Base-by-base conservation (phyloP, 2,797 vertebrate species). In the Mycteria americana region DNA sequence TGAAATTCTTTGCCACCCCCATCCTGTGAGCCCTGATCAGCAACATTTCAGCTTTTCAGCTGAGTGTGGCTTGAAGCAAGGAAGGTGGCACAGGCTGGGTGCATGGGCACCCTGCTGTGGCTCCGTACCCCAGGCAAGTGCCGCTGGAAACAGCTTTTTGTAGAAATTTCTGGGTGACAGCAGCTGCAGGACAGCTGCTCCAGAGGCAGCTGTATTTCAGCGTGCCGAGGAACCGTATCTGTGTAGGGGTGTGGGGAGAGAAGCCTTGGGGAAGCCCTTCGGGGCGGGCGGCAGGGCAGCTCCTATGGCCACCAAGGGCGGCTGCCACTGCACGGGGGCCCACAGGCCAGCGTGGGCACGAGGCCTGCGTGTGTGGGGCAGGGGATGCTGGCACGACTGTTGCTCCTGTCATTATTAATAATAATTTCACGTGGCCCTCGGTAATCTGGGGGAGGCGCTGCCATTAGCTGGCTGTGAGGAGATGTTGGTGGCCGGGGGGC, bases 401-500 rank as follows among this genome's bases (percentile, higher is more conserved):
- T 13, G 12, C 15, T 59, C 24, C 43, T 92, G 23, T 22, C 3
- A 2, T 67, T 74, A 51, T 77, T 75, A 63, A 48, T 37, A 27
- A 50, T 24, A 27, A 54, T 80, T 88, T 57, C 31, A 16, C 5
- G 1, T 54, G 75, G 37, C 12, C 3, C 9, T 92, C 8, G 0
- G 35, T 79, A 45, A 57, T 23, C 11, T 62, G 35, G 11, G 18
- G 7, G 21, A 79, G 21, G 35, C 3, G 3, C 33, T 78, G 74
- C 53, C 48, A 30, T 50, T 81, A 63, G 21, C 0, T 2, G 35
- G 43, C 28, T 23, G 8, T n/a, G 51, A 25, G 68, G 45, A 89
- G 41, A 18, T 0, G 2, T 3, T 1, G 1, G 45, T 72, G 41
- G 30, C 37, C 0, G 0, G 17, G 48, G 16, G 2, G 7, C 10